Percentiles rank a stretch among this genome's conserved stretches.
phyloP scores from a whole-genome alignment of 53 echinoderm and acorn worm species.

The Zoroaster sp. region DNA sequence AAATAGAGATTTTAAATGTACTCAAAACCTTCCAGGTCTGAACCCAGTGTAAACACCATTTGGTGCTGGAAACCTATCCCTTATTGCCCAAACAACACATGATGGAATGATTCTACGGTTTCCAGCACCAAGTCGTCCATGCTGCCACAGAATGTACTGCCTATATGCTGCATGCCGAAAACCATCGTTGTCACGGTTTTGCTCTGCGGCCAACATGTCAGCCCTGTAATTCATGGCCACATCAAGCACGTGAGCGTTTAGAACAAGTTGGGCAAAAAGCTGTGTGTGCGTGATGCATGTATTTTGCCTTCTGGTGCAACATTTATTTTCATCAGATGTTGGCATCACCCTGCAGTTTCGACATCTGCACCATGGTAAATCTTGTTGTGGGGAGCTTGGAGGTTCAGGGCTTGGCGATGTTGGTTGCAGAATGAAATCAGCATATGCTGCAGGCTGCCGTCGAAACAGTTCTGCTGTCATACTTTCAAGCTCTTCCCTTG shows the following conservation, averaged over 20 bases:
- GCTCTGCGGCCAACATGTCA: conserved; percentile 38
- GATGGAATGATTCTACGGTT: conserved; percentile 51
- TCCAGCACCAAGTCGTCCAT: conserved; percentile 31
- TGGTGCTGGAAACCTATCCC: conserved; percentile 6
- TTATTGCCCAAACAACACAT: conserved; percentile 50
- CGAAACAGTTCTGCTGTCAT: neutral
- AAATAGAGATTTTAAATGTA: neutral
- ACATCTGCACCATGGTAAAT: conserved; percentile 46
- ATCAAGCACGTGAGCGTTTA: conserved; percentile 42
- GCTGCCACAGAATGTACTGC: conserved; percentile 56
- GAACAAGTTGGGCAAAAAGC: conserved; percentile 2
- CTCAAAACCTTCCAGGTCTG: neutral
- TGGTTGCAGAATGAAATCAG: neutral
- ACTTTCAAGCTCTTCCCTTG: neutral
- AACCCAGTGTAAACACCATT: conserved; percentile 8
- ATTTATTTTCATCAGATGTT: neutral
- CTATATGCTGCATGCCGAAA: conserved; percentile 35
- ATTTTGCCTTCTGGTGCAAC: neutral
- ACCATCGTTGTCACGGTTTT: neutral
- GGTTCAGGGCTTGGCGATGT: neutral
- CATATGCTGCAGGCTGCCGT: conserved; percentile 1
- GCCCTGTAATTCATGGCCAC: conserved; percentile 49
- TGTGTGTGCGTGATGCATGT: neutral
- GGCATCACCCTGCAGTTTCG: neutral
- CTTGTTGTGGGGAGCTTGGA: conserved; percentile 3